Base-by-base conservation (phyloP, 2,888 invertebrate species). In the Amblyjoppa fuscipennis region DNA sequence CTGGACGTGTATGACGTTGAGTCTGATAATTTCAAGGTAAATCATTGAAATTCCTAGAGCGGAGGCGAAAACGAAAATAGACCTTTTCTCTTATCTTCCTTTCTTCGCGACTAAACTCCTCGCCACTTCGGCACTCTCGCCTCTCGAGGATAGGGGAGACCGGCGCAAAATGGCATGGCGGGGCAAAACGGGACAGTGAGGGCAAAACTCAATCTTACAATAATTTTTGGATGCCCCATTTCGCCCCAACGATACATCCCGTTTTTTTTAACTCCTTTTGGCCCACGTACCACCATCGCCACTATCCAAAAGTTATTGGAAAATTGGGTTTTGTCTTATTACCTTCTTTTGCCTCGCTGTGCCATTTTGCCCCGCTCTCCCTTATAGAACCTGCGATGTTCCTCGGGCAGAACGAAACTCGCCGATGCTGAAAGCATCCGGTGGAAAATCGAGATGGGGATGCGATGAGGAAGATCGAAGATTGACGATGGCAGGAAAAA, bases 371-470 rank as follows among this genome's bases (percentile, higher is more conserved):
- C 20, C 20, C 20, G 20, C 20, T 20, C 20, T 20, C 20, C 20
- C 20, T 20, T 76, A 80, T 83, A 66, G 85, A 82, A 85, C 77
- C 76, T 56, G 76, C 85, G 85, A 83, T 80, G 81, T 80, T 79
- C 61, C 71, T 13, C 45, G 79, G 79, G 64, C 59, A 38, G 20
- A 74, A 81, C 71, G 79, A 71, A 68, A 16, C 78, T 31, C 78
- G 59, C 4, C 70, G 78, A 13, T 34, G 38, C 41, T 59, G 45
- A 77, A 45, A 69, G 59, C 11, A 45, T 69, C 69, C 56, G 41
- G 25, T 16, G 9, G 45, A 77, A 77, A 69, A 53, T 77, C 69
- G 16, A 69, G 68, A 25, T 38, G 25, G 16, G 28, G 11, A 56
- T 56, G 51, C 69, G 77, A 69, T 49, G 5, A n/a, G 16, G 20